Percentiles rank a stretch among this genome's conserved stretches.
Evolutionary conservation across 2,888 invertebrate species (phyloP).

Genomic region (Cephonodes hylas): DNA sequence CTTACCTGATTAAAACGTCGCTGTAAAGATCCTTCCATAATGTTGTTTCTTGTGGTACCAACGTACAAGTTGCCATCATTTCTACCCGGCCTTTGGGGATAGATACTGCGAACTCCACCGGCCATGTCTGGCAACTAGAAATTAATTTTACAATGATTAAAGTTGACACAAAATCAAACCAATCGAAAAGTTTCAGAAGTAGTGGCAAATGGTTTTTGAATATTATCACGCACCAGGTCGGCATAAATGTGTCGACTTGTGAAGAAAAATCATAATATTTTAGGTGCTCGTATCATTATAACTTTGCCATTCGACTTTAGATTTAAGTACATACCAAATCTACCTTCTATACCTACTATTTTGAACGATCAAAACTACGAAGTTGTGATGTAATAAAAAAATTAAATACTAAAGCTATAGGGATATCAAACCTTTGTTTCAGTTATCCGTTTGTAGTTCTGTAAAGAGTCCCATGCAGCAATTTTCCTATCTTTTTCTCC

Average conservation of each 20-base stretch:
- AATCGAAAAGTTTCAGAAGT: too few species aligned
- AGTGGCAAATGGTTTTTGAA: too few species aligned
- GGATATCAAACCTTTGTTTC: conserved; percentile 87
- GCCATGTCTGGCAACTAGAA: conserved; percentile 90
- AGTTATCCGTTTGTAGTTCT: conserved; percentile 93
- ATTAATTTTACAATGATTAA: conserved; percentile 1
- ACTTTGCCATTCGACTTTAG: too few species aligned
- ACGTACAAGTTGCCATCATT: conserved; percentile 95
- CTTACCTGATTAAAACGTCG: conserved; percentile 90
- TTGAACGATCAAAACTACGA: too few species aligned
- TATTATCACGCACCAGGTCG: too few species aligned
- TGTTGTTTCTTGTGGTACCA: conserved; percentile 93
- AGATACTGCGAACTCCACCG: conserved; percentile 94
- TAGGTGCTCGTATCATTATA: too few species aligned
- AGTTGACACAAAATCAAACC: too few species aligned
- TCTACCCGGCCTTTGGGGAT: conserved; percentile 92
- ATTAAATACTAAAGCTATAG: not conserved
- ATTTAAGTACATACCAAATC: too few species aligned
- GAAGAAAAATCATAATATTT: too few species aligned
- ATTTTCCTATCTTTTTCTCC: conserved; percentile 95
- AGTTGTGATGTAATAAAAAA: too few species aligned
- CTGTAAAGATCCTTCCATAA: conserved; percentile 94
- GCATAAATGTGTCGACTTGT: too few species aligned
- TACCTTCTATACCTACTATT: too few species aligned
- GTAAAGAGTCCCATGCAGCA: conserved; percentile 94